phyloP scores from a whole-genome alignment of 2,113 vertebrate genomes.

The Phrynocephalus versicolor region DNA sequence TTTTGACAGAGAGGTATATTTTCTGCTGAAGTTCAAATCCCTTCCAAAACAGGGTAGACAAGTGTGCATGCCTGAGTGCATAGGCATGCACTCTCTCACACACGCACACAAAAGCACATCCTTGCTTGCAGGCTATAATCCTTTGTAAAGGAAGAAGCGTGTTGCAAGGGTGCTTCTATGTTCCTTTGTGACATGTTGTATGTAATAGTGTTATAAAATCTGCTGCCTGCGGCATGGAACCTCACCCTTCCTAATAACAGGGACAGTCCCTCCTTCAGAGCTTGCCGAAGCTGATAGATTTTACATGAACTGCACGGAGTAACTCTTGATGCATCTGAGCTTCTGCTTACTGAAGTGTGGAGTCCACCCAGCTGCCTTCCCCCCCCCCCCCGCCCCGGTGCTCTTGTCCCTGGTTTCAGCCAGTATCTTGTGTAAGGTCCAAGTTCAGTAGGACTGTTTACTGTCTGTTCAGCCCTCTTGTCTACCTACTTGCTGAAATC shows the following conservation, averaged over 20 bases:
- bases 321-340: background rate
- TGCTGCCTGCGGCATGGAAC: background rate
- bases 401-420: background rate
- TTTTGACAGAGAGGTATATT: background rate
- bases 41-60: background rate
- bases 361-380: background rate
- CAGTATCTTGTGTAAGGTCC: constrained; percentile 13
- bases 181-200: background rate
- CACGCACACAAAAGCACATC: too few relatives aligned
- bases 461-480: background rate
- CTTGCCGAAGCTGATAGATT: background rate
- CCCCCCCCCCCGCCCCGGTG: background rate
- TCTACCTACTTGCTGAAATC: constrained; percentile 13
- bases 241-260: background rate
- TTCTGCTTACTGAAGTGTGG: background rate
- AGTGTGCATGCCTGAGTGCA: background rate
- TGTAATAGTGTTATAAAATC: constrained; percentile 6
- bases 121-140: background rate
- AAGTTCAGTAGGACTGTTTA: constrained; percentile 16
- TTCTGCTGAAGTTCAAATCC: background rate
- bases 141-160: constrained; percentile 2
- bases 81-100: too few relatives aligned
- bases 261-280: background rate
- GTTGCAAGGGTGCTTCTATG: background rate
- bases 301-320: background rate